These are phyloP conservation scores for Cromileptes altivelis DNA, from an alignment of 2,113 vertebrate genomes.

Conservation along the genomic window DNA sequence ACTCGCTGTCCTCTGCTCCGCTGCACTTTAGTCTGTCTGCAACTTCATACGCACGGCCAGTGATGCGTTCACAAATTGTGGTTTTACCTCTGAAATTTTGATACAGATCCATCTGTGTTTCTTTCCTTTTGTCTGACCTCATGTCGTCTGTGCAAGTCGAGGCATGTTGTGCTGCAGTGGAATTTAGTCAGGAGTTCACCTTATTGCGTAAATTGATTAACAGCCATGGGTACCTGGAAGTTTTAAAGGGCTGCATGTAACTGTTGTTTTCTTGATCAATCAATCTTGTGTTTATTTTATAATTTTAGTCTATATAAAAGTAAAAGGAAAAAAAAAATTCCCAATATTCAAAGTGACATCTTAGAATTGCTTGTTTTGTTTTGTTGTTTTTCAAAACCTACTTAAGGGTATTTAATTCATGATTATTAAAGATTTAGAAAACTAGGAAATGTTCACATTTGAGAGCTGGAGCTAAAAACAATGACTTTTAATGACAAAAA, in stretches of 20 bases:
- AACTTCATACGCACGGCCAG: conserved; percentile 22
- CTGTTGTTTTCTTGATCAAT: not conserved
- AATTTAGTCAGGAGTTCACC: conserved; percentile 12
- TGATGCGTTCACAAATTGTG: conserved; percentile 36
- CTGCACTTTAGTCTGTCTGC: conserved; percentile 32
- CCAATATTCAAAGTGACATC: too few relatives aligned
- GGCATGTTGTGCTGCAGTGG: conserved; percentile 36
- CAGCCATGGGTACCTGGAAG: not conserved
- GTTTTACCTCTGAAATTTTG: conserved; percentile 50
- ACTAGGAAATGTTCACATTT: not conserved
- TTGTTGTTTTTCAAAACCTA: too few relatives aligned
- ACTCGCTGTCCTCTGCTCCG: conserved; percentile 37
- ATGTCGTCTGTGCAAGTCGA: conserved; percentile 7
- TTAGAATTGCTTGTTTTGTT: too few relatives aligned
- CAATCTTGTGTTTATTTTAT: not conserved
- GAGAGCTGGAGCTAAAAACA: not conserved
- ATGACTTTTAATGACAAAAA: not conserved
- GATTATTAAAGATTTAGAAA: not conserved
- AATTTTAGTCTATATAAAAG: not conserved
- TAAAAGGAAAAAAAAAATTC: not conserved
- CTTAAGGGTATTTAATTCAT: not conserved
- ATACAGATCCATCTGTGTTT: conserved; percentile 32
- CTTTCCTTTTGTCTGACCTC: conserved; percentile 21
- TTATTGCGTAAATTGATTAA: not conserved
- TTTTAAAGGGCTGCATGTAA: not conserved